These are phyloP conservation scores for Crax fasciolata DNA, from an alignment of 2,797 vertebrate species.

Conservation along the genomic window DNA sequence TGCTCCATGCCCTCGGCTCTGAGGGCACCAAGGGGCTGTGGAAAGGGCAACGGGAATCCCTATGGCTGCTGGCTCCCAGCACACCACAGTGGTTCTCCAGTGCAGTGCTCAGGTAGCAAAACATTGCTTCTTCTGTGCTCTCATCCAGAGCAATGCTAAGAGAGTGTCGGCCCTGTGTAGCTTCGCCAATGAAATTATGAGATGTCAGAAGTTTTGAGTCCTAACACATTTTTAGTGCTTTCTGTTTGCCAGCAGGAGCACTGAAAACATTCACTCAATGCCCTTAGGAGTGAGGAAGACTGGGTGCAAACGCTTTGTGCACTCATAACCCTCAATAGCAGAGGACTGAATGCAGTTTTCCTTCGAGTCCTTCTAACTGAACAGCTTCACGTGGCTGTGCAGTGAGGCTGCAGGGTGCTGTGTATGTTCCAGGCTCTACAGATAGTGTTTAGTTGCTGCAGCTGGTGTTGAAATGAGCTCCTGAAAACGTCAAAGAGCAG, in stretches of 20 bases:
- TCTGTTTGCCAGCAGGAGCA: background rate
- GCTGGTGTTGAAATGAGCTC: background rate
- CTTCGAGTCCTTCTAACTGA: background rate
- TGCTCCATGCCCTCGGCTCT: too few relatives aligned
- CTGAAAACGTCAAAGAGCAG: background rate
- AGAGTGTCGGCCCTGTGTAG: background rate
- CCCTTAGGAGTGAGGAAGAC: background rate
- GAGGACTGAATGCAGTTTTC: background rate
- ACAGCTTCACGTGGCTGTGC: background rate
- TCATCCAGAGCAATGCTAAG: background rate
- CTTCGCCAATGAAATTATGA: background rate
- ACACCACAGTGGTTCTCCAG: background rate
- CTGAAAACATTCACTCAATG: background rate
- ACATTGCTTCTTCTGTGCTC: background rate
- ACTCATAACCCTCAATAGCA: background rate
- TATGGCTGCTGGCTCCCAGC: too few relatives aligned
- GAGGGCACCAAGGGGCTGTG: background rate
- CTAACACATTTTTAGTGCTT: background rate
- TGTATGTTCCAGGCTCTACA: accelerated
- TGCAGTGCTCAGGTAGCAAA: background rate
- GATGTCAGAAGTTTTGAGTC: background rate
- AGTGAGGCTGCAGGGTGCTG: background rate
- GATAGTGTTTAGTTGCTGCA: background rate
- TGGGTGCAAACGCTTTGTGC: background rate
- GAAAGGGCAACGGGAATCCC: background rate